Evolutionary conservation across 1,140 invertebrate species (phyloP), one percentile per base, ranked within the genome.

Genomic region (Drosophila busckii): DNA sequence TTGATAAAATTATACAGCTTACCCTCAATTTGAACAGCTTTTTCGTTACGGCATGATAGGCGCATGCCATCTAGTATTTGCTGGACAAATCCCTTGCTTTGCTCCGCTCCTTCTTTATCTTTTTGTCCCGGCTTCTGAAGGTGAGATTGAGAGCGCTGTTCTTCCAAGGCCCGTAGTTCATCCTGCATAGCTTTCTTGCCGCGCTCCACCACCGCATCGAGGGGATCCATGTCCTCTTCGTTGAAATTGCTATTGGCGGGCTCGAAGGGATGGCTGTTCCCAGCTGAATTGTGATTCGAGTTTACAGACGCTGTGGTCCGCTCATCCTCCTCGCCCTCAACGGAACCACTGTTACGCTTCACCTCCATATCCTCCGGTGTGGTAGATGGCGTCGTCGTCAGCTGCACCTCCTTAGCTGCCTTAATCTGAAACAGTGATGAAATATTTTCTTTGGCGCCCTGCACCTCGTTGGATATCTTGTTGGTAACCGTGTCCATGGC

Each of bases 261-360:
- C n/a, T 76, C 84, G 28, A 69, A 75, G 8, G 70, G 44, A 35
- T 56, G 37, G 2, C 28, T 55, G 8, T 31, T 55, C 8, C 73
- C 75, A 1, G 75, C 54, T 4, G 71, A 80, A 23, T 70, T 83
- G 29, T 85, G 84, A 16, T 71, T 84, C 0, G 85, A 87, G 40
- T 87, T 87, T 1, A 85, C 85, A 0, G 85, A 87, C 3, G 85
- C 85, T 1, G 85, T 87, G 10, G 85, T 87, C 0, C 85, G 66
- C 26, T 87, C 85, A 48, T 86, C 85, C 37, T 87, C 85, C 26
- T 85, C 82, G 2, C 68, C 63, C 4, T 66, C 69, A 0, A 41
- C 26, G 15, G 55, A 60, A 2, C 20, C 60, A 8, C 29, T 83
- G 6, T 29, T 69, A 1, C 54, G 55, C 25, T 84, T 71, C 3